phyloP scores from a whole-genome alignment of 2,113 vertebrate species.

The Pelecanus crispus region DNA sequence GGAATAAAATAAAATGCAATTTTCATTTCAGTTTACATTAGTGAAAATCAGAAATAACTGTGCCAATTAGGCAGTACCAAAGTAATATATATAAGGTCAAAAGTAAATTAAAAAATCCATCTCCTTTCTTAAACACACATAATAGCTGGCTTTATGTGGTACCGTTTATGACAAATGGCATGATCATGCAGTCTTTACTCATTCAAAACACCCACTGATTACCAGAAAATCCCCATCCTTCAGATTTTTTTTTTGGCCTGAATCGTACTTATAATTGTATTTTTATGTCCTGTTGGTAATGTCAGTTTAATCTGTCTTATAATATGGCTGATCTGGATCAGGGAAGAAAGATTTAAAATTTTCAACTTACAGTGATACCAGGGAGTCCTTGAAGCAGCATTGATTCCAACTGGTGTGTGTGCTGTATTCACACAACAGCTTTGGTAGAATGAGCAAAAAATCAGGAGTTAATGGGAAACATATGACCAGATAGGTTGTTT shows the following conservation, averaged over 20 bases:
- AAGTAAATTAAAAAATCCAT: conserved; percentile 15
- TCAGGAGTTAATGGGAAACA: conserved; percentile 74
- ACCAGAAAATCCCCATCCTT: conserved; percentile 61
- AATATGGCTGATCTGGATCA: not conserved
- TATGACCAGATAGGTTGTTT: conserved; percentile 69
- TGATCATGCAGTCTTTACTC: conserved; percentile 64
- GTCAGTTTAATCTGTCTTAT: not conserved
- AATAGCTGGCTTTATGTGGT: conserved; percentile 48
- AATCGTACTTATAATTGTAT: conserved; percentile 55
- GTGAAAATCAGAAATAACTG: conserved; percentile 8
- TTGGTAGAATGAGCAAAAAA: conserved; percentile 69
- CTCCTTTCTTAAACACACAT: conserved; percentile 26
- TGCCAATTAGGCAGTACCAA: not conserved
- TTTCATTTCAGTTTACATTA: not conserved
- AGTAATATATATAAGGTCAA: not conserved
- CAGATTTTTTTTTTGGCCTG: conserved; percentile 41
- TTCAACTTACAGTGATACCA: not conserved
- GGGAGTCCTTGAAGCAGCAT: not conserved
- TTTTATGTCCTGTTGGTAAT: conserved; percentile 29
- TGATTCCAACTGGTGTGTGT: not conserved
- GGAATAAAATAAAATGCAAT: not conserved
- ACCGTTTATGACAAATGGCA: conserved; percentile 59
- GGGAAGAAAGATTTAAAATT: not conserved
- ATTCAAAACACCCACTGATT: conserved; percentile 64
- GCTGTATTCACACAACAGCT: conserved; percentile 52